Conservation (phyloP, 1,140 invertebrate genomes). For the Ostrea denselamellosa region DNA sequence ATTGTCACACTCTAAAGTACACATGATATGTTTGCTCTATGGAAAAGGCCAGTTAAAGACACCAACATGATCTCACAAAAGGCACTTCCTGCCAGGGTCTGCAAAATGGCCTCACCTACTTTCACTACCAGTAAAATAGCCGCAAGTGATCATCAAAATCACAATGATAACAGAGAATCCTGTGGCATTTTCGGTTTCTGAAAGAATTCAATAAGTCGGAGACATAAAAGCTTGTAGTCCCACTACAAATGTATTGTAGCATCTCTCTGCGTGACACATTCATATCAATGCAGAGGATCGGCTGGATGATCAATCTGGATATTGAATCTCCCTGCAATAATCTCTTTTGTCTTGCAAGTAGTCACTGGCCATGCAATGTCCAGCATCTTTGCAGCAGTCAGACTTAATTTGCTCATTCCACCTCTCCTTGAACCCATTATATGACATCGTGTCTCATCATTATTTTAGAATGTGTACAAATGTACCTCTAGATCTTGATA, state of each 20-base stretch:
- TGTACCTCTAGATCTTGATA: neutral
- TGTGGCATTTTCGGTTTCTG: neutral
- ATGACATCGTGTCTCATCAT: neutral
- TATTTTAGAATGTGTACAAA: neutral
- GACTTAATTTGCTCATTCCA: neutral
- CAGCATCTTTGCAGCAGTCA: too few relatives aligned
- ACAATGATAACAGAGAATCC: too few relatives aligned
- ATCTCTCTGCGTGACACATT: neutral
- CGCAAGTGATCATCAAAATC: too few relatives aligned
- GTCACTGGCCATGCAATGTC: too few relatives aligned
- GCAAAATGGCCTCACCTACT: neutral
- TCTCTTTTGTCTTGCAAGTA: too few relatives aligned
- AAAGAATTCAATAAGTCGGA: neutral
- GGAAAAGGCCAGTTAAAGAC: constrained; percentile 1
- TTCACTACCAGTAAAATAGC: neutral
- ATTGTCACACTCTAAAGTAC: constrained; percentile 26
- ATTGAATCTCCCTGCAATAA: neutral
- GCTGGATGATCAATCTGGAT: neutral
- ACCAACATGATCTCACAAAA: neutral
- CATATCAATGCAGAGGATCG: neutral
- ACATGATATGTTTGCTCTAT: constrained; percentile 14
- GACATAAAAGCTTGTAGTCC: neutral
- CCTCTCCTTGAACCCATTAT: constrained; percentile 8
- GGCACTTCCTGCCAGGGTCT: neutral
- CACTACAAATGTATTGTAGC: neutral